Evolutionary conservation across 35 echinoderm and acorn worm genomes (phyloP), one percentile per base, ranked within the genome.

Genomic region (Ptychodera flava): DNA sequence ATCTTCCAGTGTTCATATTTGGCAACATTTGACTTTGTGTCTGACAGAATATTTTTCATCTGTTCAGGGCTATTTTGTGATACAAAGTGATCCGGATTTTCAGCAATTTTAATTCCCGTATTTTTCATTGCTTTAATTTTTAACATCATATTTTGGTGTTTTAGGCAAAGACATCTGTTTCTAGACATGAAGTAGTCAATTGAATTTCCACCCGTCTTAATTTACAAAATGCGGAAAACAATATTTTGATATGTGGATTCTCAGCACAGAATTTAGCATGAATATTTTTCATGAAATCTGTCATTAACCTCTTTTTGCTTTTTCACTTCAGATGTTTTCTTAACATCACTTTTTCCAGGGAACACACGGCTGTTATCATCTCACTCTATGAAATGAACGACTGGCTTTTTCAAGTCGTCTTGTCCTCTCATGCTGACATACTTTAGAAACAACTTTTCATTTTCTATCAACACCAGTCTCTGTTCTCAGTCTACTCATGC

Each of bases 301-400:
- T 81, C 16, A 81, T 31, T 34, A 34, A 81, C 1, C 80, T 31
- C 0, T n/a, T 34, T 81, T 34, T 81, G 80, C 35, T 33, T 81
- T 35, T 36, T 32, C 15, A 36, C 82, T 22, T 31, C 31, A 30
- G 64, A 36, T 64, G 85, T 77, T 36, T 91, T 91, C 37, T 45
- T 77, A 1, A 32, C 64, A 53, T 91, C 90, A 33, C 81, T 79
- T 33, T 91, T 91, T 31, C 89, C 89, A 1, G 89, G 89, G n/a
- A 83, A 79, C 79, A 91, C 78, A 28, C 79, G 79, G 16, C 85
- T 87, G 45, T 88, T 88, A 64, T 91, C 90, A 76, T 91, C 85
- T 33, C 90, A 82, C 32, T 83, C 38, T 28, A 87, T 30, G 29
- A 91, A 91, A 32, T 29, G 16, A 82, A 81, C 28, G 12, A 91